These are phyloP conservation scores for Eugnorisma glareosa DNA, from an alignment of 2,888 invertebrate species.

Conservation along the genomic window DNA sequence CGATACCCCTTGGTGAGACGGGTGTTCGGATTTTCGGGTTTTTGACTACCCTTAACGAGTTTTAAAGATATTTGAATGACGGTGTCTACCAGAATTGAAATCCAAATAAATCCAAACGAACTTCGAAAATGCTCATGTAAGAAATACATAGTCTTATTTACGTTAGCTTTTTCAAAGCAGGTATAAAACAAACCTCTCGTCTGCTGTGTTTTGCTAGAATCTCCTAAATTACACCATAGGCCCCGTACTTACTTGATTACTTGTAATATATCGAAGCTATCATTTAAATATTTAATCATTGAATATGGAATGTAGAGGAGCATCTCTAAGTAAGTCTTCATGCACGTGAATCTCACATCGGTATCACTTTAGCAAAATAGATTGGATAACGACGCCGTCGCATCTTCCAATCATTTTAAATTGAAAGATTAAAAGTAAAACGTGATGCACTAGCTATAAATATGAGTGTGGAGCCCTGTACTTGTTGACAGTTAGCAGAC, in stretches of 20 bases:
- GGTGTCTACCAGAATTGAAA: not conserved
- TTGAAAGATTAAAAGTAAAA: constrained; percentile 9
- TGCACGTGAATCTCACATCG: not conserved
- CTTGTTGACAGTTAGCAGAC: constrained; percentile 88
- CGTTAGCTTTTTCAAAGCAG: not conserved
- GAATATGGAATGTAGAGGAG: not conserved
- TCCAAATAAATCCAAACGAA: not conserved
- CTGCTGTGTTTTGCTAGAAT: not conserved
- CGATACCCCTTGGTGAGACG: not conserved
- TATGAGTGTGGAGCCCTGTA: constrained; percentile 5
- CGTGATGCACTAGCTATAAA: constrained; percentile 16
- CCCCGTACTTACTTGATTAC: too few relatives aligned
- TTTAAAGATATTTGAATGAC: not conserved
- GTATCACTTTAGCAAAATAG: constrained; percentile 2
- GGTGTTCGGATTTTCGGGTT: not conserved
- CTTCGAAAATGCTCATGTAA: not conserved
- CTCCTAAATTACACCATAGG: not conserved
- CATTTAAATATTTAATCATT: not conserved
- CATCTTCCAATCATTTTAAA: constrained; percentile 25
- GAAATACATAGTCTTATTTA: not conserved
- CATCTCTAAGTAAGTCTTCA: not conserved
- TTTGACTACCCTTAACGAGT: not conserved
- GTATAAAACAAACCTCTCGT: not conserved
- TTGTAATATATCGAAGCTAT: not conserved
- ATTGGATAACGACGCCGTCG: constrained; percentile 19